Evolutionary conservation across 2,888 invertebrate genomes (phyloP).

Genomic region (Parapristionchus giblindavisi): DNA sequence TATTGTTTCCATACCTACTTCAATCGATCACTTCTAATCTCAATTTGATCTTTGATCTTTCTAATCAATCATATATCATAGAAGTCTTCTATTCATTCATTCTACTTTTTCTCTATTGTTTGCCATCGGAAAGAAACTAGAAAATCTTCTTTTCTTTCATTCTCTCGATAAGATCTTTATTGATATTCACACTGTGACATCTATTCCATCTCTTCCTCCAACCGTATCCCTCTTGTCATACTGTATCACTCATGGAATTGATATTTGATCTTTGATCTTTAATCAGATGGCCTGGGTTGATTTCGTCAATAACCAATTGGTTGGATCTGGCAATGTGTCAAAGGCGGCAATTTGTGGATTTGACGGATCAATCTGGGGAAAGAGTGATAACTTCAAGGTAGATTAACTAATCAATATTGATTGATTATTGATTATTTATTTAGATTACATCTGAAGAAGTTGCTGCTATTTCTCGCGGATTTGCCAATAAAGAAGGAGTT

Average conservation of each 20-base stretch:
- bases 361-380: conserved; percentile 69
- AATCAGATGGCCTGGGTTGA: conserved; percentile 52
- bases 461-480: conserved; percentile 59
- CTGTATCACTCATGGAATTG: conserved; percentile 3
- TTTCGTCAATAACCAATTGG: conserved; percentile 57
- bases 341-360: conserved; percentile 68
- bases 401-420: conserved; percentile 34
- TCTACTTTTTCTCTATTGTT: conserved; percentile 25
- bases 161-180: not conserved
- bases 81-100: not conserved
- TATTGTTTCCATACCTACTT: not conserved
- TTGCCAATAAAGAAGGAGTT: conserved; percentile 57
- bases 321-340: conserved; percentile 66
- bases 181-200: not conserved
- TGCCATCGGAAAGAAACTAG: conserved; percentile 19
- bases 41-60: conserved; percentile 1
- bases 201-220: conserved; percentile 20
- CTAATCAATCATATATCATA: not conserved
- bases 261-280: not conserved
- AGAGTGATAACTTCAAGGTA: conserved; percentile 67
- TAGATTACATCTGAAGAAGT: conserved; percentile 60
- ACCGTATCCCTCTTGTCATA: conserved; percentile 6
- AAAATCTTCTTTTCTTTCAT: conserved; percentile 2
- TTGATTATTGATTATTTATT: conserved; percentile 13
- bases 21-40: not conserved